phyloP scores from a whole-genome alignment of 2,888 invertebrate genomes.

The Lasioglossum leucozonium region DNA sequence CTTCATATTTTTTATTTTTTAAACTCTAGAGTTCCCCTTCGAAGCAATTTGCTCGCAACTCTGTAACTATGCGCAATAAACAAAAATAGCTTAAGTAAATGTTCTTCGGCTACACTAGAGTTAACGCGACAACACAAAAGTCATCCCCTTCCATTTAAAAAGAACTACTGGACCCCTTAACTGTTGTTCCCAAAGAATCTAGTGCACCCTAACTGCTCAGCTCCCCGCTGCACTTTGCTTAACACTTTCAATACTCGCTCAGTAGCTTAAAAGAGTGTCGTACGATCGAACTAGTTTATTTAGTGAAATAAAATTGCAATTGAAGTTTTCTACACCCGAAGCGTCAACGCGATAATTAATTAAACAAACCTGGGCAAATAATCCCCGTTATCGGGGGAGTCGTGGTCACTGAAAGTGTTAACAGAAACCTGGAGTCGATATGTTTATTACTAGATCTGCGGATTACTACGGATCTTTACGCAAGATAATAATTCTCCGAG shows the following conservation, averaged over 20 bases:
- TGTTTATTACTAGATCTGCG: background rate
- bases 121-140: background rate
- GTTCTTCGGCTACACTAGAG: background rate
- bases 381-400: background rate
- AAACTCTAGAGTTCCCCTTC: conserved; percentile 1
- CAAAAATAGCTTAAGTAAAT: background rate
- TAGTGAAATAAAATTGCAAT: background rate
- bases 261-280: background rate
- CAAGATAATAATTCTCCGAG: too few relatives aligned
- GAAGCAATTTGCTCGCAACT: background rate
- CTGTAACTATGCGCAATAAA: background rate
- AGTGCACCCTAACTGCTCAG: background rate
- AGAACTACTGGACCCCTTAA: background rate
- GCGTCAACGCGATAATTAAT: too few relatives aligned
- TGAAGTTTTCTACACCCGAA: background rate
- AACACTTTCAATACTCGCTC: background rate
- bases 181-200: background rate
- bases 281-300: background rate
- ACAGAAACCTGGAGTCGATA: conserved; percentile 2
- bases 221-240: background rate
- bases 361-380: too few relatives aligned
- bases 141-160: background rate
- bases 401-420: background rate
- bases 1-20: background rate
- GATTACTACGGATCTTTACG: background rate